These are phyloP conservation scores for Anoplopoma fimbria DNA, from an alignment of 2,113 vertebrate species.

Conservation along the genomic window DNA sequence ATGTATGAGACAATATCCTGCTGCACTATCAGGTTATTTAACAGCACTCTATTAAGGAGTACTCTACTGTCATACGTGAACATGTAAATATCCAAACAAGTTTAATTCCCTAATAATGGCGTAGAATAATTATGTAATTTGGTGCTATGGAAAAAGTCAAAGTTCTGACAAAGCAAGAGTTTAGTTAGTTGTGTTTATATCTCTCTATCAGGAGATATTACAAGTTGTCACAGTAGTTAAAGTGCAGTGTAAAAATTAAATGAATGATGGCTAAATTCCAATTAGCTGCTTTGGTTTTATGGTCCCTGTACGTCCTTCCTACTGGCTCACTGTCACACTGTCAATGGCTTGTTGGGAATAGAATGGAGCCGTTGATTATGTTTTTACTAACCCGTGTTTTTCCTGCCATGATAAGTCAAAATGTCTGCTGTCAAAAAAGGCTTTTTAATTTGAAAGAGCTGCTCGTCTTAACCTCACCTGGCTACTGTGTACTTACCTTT, in stretches of 20 bases:
- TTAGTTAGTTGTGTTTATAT: neutral
- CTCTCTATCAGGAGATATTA: neutral
- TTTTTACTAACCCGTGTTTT: neutral
- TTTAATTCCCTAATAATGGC: neutral
- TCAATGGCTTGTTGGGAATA: neutral
- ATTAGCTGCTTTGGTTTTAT: neutral
- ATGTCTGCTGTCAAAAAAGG: neutral
- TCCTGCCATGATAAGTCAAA: neutral
- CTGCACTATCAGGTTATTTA: neutral
- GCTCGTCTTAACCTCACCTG: neutral
- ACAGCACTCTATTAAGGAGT: neutral
- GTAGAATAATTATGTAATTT: neutral
- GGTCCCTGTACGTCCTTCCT: neutral
- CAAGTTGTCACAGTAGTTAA: neutral
- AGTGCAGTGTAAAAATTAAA: neutral
- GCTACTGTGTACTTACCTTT: neutral
- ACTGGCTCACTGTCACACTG: neutral
- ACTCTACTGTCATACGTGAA: neutral
- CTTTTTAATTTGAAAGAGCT: neutral
- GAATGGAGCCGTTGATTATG: neutral
- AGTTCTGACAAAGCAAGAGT: neutral
- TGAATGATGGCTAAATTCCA: neutral
- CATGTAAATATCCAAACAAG: neutral
- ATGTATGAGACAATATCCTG: neutral
- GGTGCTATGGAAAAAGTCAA: neutral